Evolutionary conservation across 2,113 vertebrate species (phyloP).

Genomic region (Caloenas nicobarica): DNA sequence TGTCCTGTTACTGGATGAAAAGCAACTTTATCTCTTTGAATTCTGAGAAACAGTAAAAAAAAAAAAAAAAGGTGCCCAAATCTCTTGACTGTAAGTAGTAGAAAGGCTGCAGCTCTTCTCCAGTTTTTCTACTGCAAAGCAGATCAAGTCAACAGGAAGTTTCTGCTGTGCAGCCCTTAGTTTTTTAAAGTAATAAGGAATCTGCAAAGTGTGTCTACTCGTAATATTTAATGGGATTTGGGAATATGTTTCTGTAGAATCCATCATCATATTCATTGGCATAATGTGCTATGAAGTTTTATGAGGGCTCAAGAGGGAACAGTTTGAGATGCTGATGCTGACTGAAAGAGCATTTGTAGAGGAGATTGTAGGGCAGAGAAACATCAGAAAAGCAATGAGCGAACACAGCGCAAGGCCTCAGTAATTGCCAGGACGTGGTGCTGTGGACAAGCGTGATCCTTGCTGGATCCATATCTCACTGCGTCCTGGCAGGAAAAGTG

Average conservation of each 20-base stretch:
- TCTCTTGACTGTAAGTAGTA: not conserved
- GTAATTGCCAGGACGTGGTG: too few species aligned
- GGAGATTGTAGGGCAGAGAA: not conserved
- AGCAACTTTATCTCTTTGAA: not conserved
- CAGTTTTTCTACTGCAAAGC: not conserved
- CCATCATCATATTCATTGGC: not conserved
- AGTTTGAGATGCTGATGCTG: not conserved
- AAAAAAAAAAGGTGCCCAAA: not conserved
- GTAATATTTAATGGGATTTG: not conserved
- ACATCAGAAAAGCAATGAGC: not conserved
- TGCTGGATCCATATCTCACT: not conserved
- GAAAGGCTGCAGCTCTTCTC: not conserved
- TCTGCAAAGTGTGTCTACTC: not conserved
- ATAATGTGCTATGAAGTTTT: not conserved
- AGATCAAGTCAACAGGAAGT: not conserved
- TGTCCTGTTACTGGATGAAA: not conserved
- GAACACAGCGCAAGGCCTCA: not conserved
- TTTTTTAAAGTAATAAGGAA: not conserved
- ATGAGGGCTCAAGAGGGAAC: not conserved
- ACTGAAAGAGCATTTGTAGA: not conserved
- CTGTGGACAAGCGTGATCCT: not conserved
- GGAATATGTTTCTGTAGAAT: not conserved
- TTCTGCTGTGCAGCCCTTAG: not conserved
- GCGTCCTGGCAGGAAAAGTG: not conserved
- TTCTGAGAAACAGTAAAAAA: not conserved